Conservation (phyloP, 2,113 vertebrate genomes). For the Glaucomys volans region DNA sequence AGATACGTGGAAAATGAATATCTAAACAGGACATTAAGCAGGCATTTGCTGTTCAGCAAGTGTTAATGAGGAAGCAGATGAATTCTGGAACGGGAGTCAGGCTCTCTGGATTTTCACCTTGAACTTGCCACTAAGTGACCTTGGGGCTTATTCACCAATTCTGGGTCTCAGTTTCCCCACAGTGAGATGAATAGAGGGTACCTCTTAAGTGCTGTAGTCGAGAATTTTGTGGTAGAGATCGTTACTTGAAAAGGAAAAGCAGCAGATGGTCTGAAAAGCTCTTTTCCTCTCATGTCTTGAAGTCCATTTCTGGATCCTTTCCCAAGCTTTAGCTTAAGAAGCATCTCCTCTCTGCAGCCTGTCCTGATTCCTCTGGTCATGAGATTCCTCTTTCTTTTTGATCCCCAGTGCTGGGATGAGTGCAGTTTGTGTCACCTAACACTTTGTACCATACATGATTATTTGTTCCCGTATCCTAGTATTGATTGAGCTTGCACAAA, state of each 20-base stretch:
- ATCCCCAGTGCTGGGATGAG: neutral
- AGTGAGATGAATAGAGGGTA: neutral
- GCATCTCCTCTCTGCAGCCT: neutral
- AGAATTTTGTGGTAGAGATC: neutral
- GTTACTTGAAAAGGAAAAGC: neutral
- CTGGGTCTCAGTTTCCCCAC: neutral
- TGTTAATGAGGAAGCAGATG: conserved; percentile 18
- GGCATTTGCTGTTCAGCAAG: neutral
- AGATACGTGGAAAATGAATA: conserved; percentile 69
- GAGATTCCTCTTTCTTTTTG: neutral
- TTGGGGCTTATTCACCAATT: neutral
- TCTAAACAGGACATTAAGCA: conserved; percentile 55
- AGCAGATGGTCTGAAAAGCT: neutral
- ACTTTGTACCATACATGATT: neutral
- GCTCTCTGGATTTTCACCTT: conserved; percentile 39
- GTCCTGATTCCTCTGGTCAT: neutral
- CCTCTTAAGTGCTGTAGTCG: neutral
- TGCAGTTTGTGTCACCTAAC: neutral
- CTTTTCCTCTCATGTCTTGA: neutral
- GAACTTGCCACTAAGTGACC: neutral
- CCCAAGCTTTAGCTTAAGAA: neutral
- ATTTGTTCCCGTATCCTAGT: neutral
- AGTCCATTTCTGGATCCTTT: neutral
- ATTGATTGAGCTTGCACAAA: neutral
- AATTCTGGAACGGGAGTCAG: neutral